Evolutionary conservation across 2,888 invertebrate genomes (phyloP).

Genomic region (Odiellus spinosus): DNA sequence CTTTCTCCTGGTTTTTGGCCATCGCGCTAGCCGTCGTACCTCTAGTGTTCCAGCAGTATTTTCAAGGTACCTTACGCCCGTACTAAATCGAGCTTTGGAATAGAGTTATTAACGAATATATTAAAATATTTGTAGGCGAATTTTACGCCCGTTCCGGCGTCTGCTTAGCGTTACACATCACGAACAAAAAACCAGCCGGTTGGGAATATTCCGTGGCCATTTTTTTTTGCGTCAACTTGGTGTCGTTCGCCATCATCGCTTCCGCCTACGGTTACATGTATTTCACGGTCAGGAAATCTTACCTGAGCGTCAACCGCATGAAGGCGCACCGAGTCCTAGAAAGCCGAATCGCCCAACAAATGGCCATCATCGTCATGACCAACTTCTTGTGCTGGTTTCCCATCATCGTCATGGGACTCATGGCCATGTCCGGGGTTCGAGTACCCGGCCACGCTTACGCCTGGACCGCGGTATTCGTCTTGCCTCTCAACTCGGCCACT

Average conservation of each 20-base stretch:
- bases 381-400: constrained; percentile 28
- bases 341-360: constrained; percentile 24
- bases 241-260: constrained; percentile 25
- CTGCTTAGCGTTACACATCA: constrained; percentile 28
- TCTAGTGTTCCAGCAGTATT: constrained; percentile 23
- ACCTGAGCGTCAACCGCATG: constrained; percentile 18
- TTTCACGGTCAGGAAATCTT: constrained; percentile 20
- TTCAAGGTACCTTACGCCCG: no score
- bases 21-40: constrained; percentile 24
- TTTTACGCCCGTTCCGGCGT: constrained; percentile 27
- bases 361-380: constrained; percentile 25
- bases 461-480: constrained; percentile 25
- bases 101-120: no score
- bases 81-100: no score
- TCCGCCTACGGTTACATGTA: constrained; percentile 27
- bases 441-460: constrained; percentile 23
- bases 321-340: constrained; percentile 19
- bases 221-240: constrained; percentile 26
- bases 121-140: no score
- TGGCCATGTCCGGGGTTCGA: constrained; percentile 21
- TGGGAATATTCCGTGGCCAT: constrained; percentile 28
- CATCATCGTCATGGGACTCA: constrained; percentile 23
- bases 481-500: constrained; percentile 25
- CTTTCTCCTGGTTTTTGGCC: constrained; percentile 23
- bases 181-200: constrained; percentile 25